Evolutionary conservation across 2,797 vertebrate genomes (phyloP).

Genomic region (Geotrypetes seraphini): DNA sequence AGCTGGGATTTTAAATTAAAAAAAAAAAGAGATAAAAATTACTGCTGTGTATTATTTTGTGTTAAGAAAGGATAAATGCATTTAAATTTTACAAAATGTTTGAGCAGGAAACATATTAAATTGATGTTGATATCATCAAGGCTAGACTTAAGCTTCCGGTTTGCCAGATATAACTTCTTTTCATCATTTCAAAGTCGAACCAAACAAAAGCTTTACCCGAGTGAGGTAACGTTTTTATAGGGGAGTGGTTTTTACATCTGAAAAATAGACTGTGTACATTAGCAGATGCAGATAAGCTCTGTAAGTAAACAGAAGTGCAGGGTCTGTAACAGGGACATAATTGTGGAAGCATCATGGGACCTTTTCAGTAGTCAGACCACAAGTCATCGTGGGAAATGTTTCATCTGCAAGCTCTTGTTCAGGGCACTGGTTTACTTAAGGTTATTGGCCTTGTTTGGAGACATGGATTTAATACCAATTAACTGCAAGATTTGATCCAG

Average conservation of each 20-base stretch:
- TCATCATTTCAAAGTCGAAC: slow-evolving; percentile 7
- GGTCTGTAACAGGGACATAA: slow-evolving; percentile 13
- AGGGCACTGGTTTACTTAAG: too few species aligned
- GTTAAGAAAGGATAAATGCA: too few species aligned
- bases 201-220: slow-evolving; percentile 17
- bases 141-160: too few species aligned
- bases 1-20: too few species aligned
- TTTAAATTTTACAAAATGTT: too few species aligned
- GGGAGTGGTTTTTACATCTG: slow-evolving; percentile 21
- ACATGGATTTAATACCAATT: slow-evolving; percentile 27
- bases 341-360: slow-evolving; percentile 16
- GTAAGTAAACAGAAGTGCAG: slow-evolving; percentile 26
- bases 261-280: slow-evolving; percentile 9
- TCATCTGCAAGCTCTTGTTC: slow-evolving; percentile 29
- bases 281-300: slow-evolving; percentile 22
- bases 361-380: slow-evolving; percentile 28
- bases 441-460: slow-evolving; percentile 34
- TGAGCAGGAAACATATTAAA: too few species aligned
- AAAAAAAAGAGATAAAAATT: too few species aligned
- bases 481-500: slow-evolving; percentile 33
- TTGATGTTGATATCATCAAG: too few species aligned
- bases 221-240: slow-evolving; percentile 6
- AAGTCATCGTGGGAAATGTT: slow-evolving; percentile 37
- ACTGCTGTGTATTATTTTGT: too few species aligned
- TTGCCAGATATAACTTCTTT: neutral